Evolutionary conservation across 2,797 vertebrate genomes (phyloP), one percentile per base, ranked within the genome.

Genomic region (Todus mexicanus): DNA sequence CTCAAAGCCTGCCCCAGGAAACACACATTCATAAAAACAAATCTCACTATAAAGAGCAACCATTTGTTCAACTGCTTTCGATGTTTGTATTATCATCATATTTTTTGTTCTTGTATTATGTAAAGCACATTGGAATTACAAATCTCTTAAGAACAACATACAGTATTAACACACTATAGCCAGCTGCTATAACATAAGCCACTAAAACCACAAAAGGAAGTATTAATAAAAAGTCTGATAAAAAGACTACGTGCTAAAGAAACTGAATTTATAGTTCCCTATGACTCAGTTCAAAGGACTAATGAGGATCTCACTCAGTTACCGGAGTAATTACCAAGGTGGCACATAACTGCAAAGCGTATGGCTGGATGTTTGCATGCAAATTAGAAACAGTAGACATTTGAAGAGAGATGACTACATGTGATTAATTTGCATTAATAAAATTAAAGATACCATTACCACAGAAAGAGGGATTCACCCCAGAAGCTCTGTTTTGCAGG

Each of bases 1-100:
- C 48, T 86, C 88, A 84, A 81, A 61, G 27, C 20, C 61, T 84
- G 50, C 66, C 47, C 60, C 51, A 25, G 51, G 51, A 94, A 95
- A 85, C 0, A 68, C 10, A 25, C 23, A 12, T 14, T 38, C 11
- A n/a, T 2, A 6, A 84, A 91, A 86, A 65, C 15, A 75, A 61
- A 70, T n/a, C 29, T 59, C 59, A 75, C 19, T 25, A 40, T 26
- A 53, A 80, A 78, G 45, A 93, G 27, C 3, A 45, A 57, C 8
- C 7, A 13, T 21, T 79, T 79, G 38, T 84, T 84, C 63, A 56
- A 63, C 23, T 37, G 16, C n/a, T 73, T 63, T 71, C 14, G 22
- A 14, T 37, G 29, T 21, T 65, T 42, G 31, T 54, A 65, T 33
- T 48, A 35, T 7, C 8, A 10, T 29, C 12, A n/a, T n/a, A 21